phyloP scores from a whole-genome alignment of 1,140 invertebrate genomes.

The Psix sp. region DNA sequence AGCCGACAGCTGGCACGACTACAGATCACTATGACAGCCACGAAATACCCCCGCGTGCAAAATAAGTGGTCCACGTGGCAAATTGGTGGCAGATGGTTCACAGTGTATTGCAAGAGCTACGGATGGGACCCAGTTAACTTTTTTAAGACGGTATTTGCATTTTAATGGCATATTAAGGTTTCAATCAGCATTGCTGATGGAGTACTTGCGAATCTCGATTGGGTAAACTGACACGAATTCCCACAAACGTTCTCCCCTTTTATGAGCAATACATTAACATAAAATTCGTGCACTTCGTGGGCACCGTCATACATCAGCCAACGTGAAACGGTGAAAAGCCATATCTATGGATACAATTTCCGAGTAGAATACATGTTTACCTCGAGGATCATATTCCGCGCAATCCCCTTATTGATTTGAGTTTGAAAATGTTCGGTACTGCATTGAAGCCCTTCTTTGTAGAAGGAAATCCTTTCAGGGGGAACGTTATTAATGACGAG shows the following conservation, averaged over 20 bases:
- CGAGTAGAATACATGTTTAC: too few species aligned
- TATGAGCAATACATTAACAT: conserved; percentile 29
- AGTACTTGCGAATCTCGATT: conserved; percentile 29
- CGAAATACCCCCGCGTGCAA: conserved; percentile 30
- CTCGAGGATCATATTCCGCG: too few species aligned
- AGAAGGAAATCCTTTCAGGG: too few species aligned
- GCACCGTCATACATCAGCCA: conserved; percentile 6
- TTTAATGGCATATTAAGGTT: conserved; percentile 50
- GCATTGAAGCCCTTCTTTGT: too few species aligned
- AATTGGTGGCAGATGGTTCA: conserved; percentile 45
- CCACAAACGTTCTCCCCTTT: conserved; percentile 18
- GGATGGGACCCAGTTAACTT: conserved; percentile 32
- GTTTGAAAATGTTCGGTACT: too few species aligned
- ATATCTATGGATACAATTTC: conserved; percentile 21
- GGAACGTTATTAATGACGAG: too few species aligned
- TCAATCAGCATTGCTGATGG: conserved; percentile 27
- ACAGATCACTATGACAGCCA: conserved; percentile 54
- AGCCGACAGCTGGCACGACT: conserved; percentile 43
- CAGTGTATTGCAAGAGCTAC: conserved; percentile 27
- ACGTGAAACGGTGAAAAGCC: background rate
- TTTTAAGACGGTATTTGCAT: conserved; percentile 44
- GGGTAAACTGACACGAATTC: conserved; percentile 16
- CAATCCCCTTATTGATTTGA: too few species aligned
- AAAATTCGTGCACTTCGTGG: conserved; percentile 13
- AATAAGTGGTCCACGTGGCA: conserved; percentile 39